Base-by-base conservation (phyloP, 2,113 vertebrate species). In the Morone chrysops region DNA sequence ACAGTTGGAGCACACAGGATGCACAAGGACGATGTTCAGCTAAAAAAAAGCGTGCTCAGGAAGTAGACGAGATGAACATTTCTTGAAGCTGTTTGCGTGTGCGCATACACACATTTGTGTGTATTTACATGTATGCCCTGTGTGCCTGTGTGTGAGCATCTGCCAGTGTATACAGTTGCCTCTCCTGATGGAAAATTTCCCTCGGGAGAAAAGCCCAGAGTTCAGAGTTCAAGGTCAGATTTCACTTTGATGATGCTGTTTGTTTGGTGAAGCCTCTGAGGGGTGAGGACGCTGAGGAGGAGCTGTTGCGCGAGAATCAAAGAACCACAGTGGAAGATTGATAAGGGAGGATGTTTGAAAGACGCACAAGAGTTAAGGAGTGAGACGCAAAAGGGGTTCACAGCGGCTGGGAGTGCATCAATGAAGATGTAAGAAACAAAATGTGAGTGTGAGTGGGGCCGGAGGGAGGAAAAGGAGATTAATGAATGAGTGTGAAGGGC, bases 401-500 rank as follows among this genome's bases (percentile, higher is more conserved):
- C 69, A 47, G 80, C 18, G 43, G 65, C 73, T 36, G 57, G 67
- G 60, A 82, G 76, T 61, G 84, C 78, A 87, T 88, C 65, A 68
- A 54, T 80, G 82, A 75, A 81, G 76, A 90, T 50, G 75, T 60
- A 57, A 73, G 82, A 81, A 89, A 89, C 71, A 85, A 72, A 86
- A 86, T 70, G 89, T 63, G 85, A 79, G 71, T 53, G 63, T 57
- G 82, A 81, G 80, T 87, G 71, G 48, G 81, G 87, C 85, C 68
- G 22, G 56, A 81, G 89, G 82, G 91, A 83, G 89, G 82, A 92
- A 87, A 75, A 66, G 69, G 81, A 90, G 89, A 82, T 90, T 89
- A 93, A 95, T 94, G 75, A 91, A 90, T 61, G 87, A 90, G 85
- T 86, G 89, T 92, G 90, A 92, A 91, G 84, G 93, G 93, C 90